A percentile compares a stretch with the other conserved stretches of the same genome.
Conservation (phyloP, 2,113 vertebrate genomes). For the Strigops habroptila region DNA sequence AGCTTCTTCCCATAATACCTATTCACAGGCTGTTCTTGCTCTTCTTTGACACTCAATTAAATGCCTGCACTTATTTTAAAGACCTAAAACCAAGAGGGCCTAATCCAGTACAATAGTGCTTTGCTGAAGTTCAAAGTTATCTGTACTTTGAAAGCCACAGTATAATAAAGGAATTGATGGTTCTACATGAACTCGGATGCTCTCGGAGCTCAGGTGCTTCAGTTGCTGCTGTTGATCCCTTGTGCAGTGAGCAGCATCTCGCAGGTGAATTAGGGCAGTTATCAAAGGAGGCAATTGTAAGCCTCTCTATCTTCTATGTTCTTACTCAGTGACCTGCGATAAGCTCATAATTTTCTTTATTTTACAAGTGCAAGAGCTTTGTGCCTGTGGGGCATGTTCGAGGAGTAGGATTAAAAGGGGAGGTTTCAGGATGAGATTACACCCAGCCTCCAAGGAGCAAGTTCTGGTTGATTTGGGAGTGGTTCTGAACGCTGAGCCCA, state of each 20-base stretch:
- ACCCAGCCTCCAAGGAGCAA: not conserved
- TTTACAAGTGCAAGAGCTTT: not conserved
- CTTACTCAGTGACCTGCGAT: not conserved
- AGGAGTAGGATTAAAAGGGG: not conserved
- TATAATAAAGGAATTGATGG: not conserved
- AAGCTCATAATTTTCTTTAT: not conserved
- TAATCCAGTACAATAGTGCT: not conserved
- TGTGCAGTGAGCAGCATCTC: not conserved
- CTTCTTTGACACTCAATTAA: not conserved
- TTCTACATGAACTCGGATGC: not conserved
- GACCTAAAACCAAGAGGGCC: not conserved
- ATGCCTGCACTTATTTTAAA: not conserved
- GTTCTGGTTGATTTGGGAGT: not conserved
- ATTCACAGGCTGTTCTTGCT: not conserved
- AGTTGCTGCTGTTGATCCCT: not conserved
- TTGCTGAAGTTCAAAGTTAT: not conserved
- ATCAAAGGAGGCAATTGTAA: not conserved
- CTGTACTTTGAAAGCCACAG: not conserved
- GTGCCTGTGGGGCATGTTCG: not conserved
- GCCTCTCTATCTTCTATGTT: fast-evolving
- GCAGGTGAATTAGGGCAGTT: not conserved
- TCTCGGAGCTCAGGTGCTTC: not conserved
- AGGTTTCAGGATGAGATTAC: not conserved
- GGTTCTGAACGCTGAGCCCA: not conserved
- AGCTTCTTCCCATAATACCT: not conserved